A percentile compares a stretch with the other conserved stretches of the same genome.
phyloP scores from a whole-genome alignment of 2,888 invertebrate species.

The Heliconius charithonia region DNA sequence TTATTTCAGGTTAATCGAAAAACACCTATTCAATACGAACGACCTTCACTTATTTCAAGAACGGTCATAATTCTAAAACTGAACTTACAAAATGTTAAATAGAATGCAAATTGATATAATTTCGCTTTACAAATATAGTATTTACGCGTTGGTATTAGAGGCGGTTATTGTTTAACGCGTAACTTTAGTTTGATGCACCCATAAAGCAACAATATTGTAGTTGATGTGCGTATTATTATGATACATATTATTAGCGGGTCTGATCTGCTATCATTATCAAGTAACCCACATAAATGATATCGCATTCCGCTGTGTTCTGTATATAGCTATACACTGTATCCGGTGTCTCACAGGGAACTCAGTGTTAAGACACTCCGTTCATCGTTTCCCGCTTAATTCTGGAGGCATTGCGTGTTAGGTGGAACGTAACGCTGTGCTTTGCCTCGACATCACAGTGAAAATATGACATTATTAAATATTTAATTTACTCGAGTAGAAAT shows the following conservation, averaged over 20 bases:
- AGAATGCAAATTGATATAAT: constrained; percentile 30
- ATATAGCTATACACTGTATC: too few species aligned
- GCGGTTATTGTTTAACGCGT: constrained; percentile 20
- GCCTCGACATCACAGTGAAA: too few species aligned
- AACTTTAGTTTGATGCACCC: constrained; percentile 13
- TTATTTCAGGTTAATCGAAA: constrained; percentile 43
- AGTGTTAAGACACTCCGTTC: too few species aligned
- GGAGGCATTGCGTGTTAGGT: too few species aligned
- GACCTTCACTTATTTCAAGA: constrained; percentile 46
- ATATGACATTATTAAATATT: too few species aligned
- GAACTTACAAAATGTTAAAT: constrained; percentile 35
- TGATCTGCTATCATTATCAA: constrained; percentile 52
- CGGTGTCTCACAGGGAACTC: too few species aligned
- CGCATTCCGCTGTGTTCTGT: constrained; percentile 47
- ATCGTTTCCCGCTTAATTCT: too few species aligned
- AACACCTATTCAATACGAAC: constrained; percentile 40
- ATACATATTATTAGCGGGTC: constrained; percentile 49
- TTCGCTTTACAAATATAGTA: constrained; percentile 20
- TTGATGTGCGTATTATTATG: constrained; percentile 42
- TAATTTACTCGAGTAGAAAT: too few species aligned
- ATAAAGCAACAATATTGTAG: constrained; percentile 39
- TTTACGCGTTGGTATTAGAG: constrained; percentile 12
- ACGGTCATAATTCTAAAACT: constrained; percentile 44
- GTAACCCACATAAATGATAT: constrained; percentile 54
- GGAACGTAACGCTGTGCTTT: too few species aligned